These are phyloP conservation scores for Orthosia incerta DNA, from an alignment of 2,888 invertebrate genomes.

Conservation along the genomic window DNA sequence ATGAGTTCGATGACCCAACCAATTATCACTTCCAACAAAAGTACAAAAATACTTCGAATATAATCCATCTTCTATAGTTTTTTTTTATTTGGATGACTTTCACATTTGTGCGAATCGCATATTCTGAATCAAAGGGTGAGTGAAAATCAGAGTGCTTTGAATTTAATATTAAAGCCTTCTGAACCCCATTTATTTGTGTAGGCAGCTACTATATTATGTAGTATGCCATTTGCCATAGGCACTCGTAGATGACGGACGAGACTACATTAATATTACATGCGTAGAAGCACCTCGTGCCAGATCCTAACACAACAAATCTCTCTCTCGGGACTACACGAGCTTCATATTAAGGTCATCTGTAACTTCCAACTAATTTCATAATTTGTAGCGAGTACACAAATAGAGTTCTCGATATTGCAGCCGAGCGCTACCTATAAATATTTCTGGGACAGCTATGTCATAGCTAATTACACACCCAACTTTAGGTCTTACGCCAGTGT, in stretches of 20 bases:
- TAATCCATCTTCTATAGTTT: neutral
- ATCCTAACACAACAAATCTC: conserved; percentile 44
- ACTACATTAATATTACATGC: conserved; percentile 47
- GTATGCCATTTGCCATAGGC: conserved; percentile 24
- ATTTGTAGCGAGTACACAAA: conserved; percentile 23
- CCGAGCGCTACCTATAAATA: conserved; percentile 42
- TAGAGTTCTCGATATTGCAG: conserved; percentile 23
- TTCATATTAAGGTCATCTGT: conserved; percentile 36
- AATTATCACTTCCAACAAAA: neutral
- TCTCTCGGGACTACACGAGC: conserved; percentile 33
- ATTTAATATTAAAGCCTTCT: conserved; percentile 29
- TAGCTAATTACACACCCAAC: conserved; percentile 52
- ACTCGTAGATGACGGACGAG: conserved; percentile 25
- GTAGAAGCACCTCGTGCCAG: conserved; percentile 27
- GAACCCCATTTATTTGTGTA: conserved; percentile 14
- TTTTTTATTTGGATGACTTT: too few relatives aligned
- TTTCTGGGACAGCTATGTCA: conserved; percentile 30
- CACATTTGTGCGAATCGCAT: neutral
- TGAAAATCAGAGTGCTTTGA: neutral
- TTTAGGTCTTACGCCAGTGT: conserved; percentile 50
- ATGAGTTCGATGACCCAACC: conserved; percentile 19
- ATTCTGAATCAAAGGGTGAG: conserved; percentile 20
- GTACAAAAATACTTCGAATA: neutral
- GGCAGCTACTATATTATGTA: conserved; percentile 33
- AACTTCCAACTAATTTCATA: conserved; percentile 24